Conservation (phyloP, 1,140 invertebrate genomes). For the Eumaeus atala region DNA sequence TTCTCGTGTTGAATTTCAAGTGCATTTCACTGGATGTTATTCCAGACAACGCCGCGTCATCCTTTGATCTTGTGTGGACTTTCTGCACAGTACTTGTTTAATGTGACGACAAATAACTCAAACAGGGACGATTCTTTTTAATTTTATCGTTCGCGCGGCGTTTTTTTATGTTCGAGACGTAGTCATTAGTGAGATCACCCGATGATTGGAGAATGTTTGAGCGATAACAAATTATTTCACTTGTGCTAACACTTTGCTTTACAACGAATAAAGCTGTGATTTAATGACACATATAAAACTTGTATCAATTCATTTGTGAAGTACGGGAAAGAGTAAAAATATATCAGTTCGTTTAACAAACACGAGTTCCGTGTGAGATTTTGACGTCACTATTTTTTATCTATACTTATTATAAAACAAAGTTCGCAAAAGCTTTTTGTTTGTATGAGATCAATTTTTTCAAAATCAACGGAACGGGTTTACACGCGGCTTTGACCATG, state of each 20-base stretch:
- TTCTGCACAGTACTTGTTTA: slow-evolving; percentile 62
- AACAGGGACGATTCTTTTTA: slow-evolving; percentile 47
- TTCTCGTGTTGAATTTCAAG: slow-evolving; percentile 35
- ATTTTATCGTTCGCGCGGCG: slow-evolving; percentile 50
- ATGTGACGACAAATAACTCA: slow-evolving; percentile 71
- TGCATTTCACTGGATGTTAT: slow-evolving; percentile 52
- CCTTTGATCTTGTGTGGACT: slow-evolving; percentile 63
- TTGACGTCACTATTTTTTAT: too few species aligned
- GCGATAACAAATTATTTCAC: slow-evolving; percentile 23
- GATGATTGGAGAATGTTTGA: slow-evolving; percentile 38
- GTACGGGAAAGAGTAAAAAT: too few species aligned
- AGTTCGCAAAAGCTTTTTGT: too few species aligned
- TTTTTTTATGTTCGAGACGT: slow-evolving; percentile 50
- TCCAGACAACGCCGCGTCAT: slow-evolving; percentile 56
- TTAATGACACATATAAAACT: too few species aligned
- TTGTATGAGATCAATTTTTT: too few species aligned
- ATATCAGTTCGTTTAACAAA: background rate
- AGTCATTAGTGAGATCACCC: slow-evolving; percentile 60
- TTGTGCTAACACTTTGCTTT: background rate
- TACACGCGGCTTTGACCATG: too few species aligned
- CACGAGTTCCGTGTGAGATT: slow-evolving; percentile 17
- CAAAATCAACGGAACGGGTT: too few species aligned
- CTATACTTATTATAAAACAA: too few species aligned
- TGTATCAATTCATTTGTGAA: too few species aligned
- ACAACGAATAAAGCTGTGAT: too few species aligned